Evolutionary conservation across 2,888 invertebrate species (phyloP).

Genomic region (Limnephilus rhombicus): DNA sequence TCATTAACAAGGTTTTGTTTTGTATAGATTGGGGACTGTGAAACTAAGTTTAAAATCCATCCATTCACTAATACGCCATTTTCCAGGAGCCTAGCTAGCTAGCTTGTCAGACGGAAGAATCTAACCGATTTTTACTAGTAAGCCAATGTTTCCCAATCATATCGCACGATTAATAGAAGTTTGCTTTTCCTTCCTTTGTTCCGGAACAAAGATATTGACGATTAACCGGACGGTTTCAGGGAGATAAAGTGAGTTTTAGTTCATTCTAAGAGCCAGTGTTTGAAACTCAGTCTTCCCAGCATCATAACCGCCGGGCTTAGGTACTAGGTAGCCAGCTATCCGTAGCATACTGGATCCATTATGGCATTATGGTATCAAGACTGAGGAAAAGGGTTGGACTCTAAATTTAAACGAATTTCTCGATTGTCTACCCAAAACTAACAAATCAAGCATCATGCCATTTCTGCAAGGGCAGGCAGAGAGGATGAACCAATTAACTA

Average conservation of each 20-base stretch:
- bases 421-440: not conserved
- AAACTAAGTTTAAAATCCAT: not conserved
- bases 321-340: not conserved
- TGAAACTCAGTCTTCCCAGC: not conserved
- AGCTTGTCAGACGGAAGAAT: not conserved
- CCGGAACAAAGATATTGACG: not conserved
- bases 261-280: not conserved
- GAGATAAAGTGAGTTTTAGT: slow-evolving; percentile 17
- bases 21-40: too few species aligned
- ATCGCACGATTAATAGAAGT: not conserved
- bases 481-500: too few species aligned
- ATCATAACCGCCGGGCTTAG: not conserved
- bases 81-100: not conserved
- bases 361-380: not conserved
- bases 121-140: not conserved
- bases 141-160: not conserved
- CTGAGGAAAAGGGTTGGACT: not conserved
- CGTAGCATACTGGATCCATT: not conserved
- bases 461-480: too few species aligned
- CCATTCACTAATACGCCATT: not conserved
- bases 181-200: not conserved
- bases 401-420: not conserved
- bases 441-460: too few species aligned
- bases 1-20: too few species aligned
- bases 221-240: not conserved